Evolutionary conservation across 2,113 vertebrate species (phyloP), one percentile per base, ranked within the genome.

Genomic region (Dromas ardeola): DNA sequence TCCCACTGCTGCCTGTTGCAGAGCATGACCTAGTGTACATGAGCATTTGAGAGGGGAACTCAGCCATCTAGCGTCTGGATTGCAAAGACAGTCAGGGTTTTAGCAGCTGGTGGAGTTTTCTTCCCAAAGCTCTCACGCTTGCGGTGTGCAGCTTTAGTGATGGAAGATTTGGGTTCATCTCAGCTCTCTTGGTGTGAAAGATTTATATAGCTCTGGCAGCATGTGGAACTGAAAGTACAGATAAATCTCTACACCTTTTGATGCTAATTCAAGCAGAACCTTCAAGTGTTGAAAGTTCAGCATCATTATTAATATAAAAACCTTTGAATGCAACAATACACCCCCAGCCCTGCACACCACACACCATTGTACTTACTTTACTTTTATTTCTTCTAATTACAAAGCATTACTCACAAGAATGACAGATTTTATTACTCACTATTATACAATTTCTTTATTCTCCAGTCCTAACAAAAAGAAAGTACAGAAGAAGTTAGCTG

Each of bases 391-490:
- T 96, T 87, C 87, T 97, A 97, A 96, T 97, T 96, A 25, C 93
- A 94, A 97, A 79, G 86, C 83, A 95, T 97, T 97, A 91, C 95
- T 98, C 97, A 97, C 38, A 20, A 50, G 65, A 85, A 59, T 97
- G 96, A 95, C 95, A 96, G 95, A 71, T 94, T 86, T 92, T 91
- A 94, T 97, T 96, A 89, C 94, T 95, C 97, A 96, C 92, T 94
- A 88, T 97, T 95, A 97, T 62, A 86, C 81, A 94, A 93, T 92
- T 87, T n/a, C 86, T 92, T 79, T 40, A 27, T 81, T 92, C 56
- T 63, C 59, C 45, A 20, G 52, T 58, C 76, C 87, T 93, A 58
- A 78, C 43, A 83, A 55, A 90, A 92, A 88, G 73, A 90, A 96
- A 93, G 77, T 88, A 59, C 11, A 66, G 76, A 77, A 94, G 43